These are phyloP conservation scores for Menura novaehollandiae DNA, from an alignment of 2,113 vertebrate species.

Conservation along the genomic window DNA sequence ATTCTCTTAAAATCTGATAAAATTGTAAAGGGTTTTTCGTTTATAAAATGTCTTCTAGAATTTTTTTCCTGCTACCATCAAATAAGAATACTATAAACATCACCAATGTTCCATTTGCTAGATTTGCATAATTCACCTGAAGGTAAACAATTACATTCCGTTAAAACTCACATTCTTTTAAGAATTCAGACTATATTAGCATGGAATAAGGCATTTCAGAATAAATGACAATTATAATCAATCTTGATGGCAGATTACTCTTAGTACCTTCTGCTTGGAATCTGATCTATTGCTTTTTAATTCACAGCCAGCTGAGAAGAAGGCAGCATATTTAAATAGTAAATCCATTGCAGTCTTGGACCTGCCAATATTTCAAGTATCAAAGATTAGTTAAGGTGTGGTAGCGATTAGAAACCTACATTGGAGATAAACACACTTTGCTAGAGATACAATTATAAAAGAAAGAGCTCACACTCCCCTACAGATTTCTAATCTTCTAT, in stretches of 20 bases:
- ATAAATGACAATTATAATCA: not conserved
- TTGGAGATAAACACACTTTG: not conserved
- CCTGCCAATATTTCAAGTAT: not conserved
- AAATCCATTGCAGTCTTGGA: not conserved
- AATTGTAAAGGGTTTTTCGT: not conserved
- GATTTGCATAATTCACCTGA: not conserved
- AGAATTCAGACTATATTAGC: not conserved
- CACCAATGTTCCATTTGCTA: not conserved
- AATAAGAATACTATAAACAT: not conserved
- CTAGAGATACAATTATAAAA: not conserved
- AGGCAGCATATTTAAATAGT: not conserved
- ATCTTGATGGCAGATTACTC: not conserved
- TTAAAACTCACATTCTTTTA: not conserved
- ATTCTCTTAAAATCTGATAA: not conserved
- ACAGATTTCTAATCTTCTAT: not conserved
- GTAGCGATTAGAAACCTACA: not conserved
- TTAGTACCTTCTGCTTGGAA: not conserved
- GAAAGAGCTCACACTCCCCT: not conserved
- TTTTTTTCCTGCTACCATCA: not conserved
- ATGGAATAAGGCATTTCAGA: not conserved
- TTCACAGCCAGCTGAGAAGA: not conserved
- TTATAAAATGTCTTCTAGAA: not conserved
- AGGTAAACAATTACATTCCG: not conserved
- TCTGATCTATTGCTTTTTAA: not conserved
- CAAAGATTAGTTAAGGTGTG: slow-evolving; percentile 2